phyloP scores from a whole-genome alignment of 2,888 invertebrate species.

The Nomada flava region DNA sequence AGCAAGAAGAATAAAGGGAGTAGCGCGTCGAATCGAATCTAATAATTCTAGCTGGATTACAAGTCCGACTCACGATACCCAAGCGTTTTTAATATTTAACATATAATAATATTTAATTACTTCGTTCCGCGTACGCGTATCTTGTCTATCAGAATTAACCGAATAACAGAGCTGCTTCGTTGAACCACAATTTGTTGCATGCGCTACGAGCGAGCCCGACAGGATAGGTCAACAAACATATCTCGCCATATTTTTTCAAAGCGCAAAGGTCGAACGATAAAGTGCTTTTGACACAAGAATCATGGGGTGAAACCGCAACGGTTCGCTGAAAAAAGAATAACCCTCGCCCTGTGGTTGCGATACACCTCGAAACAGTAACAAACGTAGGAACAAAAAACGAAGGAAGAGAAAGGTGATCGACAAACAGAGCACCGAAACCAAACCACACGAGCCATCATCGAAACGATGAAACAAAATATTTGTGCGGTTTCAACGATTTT shows the following conservation, averaged over 20 bases:
- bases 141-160: too few relatives aligned
- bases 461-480: constrained; percentile 69
- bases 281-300: constrained; percentile 33
- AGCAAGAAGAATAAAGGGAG: constrained; percentile 53
- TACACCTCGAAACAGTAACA: constrained; percentile 32
- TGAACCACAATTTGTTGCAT: too few relatives aligned
- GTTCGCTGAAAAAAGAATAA: constrained; percentile 42
- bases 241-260: too few relatives aligned
- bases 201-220: too few relatives aligned
- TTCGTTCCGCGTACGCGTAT: too few relatives aligned
- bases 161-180: too few relatives aligned
- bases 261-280: constrained; percentile 18
- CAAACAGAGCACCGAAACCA: constrained; percentile 49
- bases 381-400: constrained; percentile 34
- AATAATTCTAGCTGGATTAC: constrained; percentile 81
- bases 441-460: constrained; percentile 47
- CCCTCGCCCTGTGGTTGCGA: background rate
- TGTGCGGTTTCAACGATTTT: constrained; percentile 70
- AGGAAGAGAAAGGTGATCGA: constrained; percentile 52
- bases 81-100: constrained; percentile 59
- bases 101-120: too few relatives aligned
- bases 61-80: constrained; percentile 71
- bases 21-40: constrained; percentile 81
- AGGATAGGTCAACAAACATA: too few relatives aligned
- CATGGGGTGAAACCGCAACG: constrained; percentile 25